phyloP scores from a whole-genome alignment of 2,888 invertebrate species.

The Sphinx pinastri region DNA sequence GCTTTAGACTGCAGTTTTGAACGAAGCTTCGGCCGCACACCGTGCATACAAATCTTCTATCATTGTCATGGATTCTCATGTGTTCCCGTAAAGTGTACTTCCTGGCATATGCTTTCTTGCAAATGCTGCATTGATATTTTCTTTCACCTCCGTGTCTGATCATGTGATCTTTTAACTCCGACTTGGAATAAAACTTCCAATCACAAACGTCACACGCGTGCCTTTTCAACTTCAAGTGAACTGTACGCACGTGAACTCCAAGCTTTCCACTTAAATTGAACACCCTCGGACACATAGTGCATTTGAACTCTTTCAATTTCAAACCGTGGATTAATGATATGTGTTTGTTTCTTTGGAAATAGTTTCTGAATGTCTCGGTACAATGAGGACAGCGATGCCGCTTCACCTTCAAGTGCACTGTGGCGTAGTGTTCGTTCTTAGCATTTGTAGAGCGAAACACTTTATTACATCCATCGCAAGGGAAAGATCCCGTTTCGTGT shows the following conservation, averaged over 20 bases:
- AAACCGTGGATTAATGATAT: conserved; percentile 64
- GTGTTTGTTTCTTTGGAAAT: conserved; percentile 75
- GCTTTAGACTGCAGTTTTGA: conserved; percentile 72
- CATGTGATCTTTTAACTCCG: conserved; percentile 82
- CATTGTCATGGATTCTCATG: conserved; percentile 73
- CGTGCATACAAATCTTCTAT: conserved; percentile 66
- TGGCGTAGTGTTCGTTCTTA: conserved; percentile 76
- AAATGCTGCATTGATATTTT: conserved; percentile 76
- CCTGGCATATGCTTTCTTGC: conserved; percentile 79
- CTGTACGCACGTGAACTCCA: conserved; percentile 64
- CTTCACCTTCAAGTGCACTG: conserved; percentile 75
- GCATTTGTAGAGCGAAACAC: conserved; percentile 75
- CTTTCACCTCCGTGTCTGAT: conserved; percentile 79
- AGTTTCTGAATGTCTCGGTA: conserved; percentile 68
- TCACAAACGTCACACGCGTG: conserved; percentile 78
- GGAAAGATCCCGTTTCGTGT: conserved; percentile 65
- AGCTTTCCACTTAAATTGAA: conserved; percentile 71
- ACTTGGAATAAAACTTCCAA: conserved; percentile 81
- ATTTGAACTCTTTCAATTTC: conserved; percentile 73
- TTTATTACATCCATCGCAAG: conserved; percentile 78
- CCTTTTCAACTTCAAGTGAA: conserved; percentile 75
- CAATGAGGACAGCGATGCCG: conserved; percentile 74
- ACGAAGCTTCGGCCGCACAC: conserved; percentile 69
- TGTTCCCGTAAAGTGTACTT: conserved; percentile 74
- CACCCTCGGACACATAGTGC: conserved; percentile 68